Percentiles rank a stretch among this genome's conserved stretches.
phyloP scores from a whole-genome alignment of 2,888 invertebrate genomes.

The Germaria angustata region DNA sequence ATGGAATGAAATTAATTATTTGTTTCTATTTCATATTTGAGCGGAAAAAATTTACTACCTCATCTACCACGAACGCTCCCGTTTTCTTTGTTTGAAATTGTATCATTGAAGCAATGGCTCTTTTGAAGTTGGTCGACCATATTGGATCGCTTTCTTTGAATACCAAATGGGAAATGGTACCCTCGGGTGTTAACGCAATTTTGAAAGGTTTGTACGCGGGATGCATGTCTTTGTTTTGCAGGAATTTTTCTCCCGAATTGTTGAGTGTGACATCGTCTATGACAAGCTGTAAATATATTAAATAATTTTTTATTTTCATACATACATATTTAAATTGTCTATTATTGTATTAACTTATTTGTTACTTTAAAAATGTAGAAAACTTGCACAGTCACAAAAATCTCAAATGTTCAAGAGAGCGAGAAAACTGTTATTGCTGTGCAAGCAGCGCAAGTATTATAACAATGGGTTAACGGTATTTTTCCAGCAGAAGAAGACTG shows the following conservation, averaged over 20 bases:
- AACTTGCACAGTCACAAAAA: too few relatives aligned
- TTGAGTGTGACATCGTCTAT: slow-evolving; percentile 79
- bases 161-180: slow-evolving; percentile 77
- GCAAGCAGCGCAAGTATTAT: too few relatives aligned
- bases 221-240: slow-evolving; percentile 80
- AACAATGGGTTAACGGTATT: too few relatives aligned
- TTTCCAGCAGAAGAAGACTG: too few relatives aligned
- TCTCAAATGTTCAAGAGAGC: too few relatives aligned
- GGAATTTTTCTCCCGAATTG: slow-evolving; percentile 79
- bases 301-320: too few relatives aligned
- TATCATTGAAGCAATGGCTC: slow-evolving; percentile 84
- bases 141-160: slow-evolving; percentile 81
- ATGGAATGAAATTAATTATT: slow-evolving; percentile 27
- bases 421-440: too few relatives aligned
- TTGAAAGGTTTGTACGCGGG: slow-evolving; percentile 80
- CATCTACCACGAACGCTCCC: slow-evolving; percentile 80
- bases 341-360: too few relatives aligned
- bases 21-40: neutral
- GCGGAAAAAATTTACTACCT: slow-evolving; percentile 71
- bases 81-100: slow-evolving; percentile 82
- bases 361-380: too few relatives aligned
- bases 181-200: slow-evolving; percentile 76
- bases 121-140: slow-evolving; percentile 86
- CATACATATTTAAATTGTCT: too few relatives aligned
- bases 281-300: slow-evolving; percentile 72